Conservation (phyloP, 2,888 invertebrate species). For the Chirona hameri region DNA sequence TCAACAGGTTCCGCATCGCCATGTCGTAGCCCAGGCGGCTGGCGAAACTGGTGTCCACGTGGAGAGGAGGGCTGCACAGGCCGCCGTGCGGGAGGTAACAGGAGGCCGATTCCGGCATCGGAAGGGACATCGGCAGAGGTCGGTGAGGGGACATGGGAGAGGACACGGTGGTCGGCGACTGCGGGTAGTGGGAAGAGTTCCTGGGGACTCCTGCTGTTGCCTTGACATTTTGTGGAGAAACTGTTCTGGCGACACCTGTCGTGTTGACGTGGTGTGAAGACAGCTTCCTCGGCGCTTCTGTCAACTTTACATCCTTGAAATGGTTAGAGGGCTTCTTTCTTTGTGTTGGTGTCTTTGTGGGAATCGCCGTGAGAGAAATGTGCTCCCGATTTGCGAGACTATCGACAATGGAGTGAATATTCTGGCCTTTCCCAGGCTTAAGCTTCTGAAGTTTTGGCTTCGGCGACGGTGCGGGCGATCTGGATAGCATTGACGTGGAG, state of each 20-base stretch:
- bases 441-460: neutral
- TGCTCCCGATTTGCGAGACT: conserved; percentile 1
- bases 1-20: conserved; percentile 22
- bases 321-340: too few relatives aligned
- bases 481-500: neutral
- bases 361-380: neutral
- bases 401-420: neutral
- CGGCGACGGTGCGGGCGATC: neutral
- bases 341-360: neutral
- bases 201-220: neutral
- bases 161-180: neutral
- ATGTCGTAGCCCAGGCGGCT: neutral
- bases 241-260: neutral
- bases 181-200: neutral
- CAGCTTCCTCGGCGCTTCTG: too few relatives aligned
- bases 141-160: neutral
- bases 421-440: neutral
- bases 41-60: neutral
- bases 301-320: too few relatives aligned
- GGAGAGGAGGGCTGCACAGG: neutral
- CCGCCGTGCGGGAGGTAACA: neutral
- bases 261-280: too few relatives aligned
- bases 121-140: neutral
- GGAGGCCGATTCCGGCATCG: neutral
- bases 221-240: too few relatives aligned